Base-by-base conservation (phyloP, 2,113 vertebrate species). In the Rhinolophus ferrumequinum region DNA sequence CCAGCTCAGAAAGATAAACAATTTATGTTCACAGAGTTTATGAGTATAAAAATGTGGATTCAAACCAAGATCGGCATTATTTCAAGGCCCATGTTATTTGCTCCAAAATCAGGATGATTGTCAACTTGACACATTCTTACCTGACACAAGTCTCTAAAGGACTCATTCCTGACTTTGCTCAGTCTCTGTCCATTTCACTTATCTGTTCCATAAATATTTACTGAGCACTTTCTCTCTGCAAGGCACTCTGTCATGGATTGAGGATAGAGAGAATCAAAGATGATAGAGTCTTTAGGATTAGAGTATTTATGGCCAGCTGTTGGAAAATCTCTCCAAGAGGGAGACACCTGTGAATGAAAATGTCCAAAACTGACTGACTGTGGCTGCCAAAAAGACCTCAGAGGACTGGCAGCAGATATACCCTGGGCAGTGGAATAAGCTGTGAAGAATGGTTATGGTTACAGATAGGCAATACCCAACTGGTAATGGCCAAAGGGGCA, bases 1-100 rank as follows among this genome's bases (percentile, higher is more conserved):
- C 62, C 89, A 67, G 26, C 66, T 92, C 33, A 89, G 26, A 92
- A 92, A 91, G 77, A 8, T 89, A 77, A 91, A 67, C 35, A 83
- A 76, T 21, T 90, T 50, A 33, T 3, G 7, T 52, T 87, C 8
- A 5, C 8, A 86, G n/a, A 41, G 41, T 86, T 79, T 50, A 26
- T 33, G 6, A 24, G 8, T 73, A 79, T 35, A 88, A 76, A 80
- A 72, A 41, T 67, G n/a, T 24, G 30, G 21, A 84, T 79, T 86
- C 83, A 95, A 69, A 62, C 16, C 60, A 70, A 83, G 3, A 62
- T 1, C 81, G 66, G 41, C 26, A 1, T 81, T 69, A 75, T 80
- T 90, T 95, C 50, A 54, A 94, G 41, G 30, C 19, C 21, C n/a
- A 64, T 52, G 8, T 35, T 54, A 52, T 64, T 67, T 50, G 13